phyloP scores from a whole-genome alignment of 2,113 vertebrate genomes.

The Semicossyphus pulcher region DNA sequence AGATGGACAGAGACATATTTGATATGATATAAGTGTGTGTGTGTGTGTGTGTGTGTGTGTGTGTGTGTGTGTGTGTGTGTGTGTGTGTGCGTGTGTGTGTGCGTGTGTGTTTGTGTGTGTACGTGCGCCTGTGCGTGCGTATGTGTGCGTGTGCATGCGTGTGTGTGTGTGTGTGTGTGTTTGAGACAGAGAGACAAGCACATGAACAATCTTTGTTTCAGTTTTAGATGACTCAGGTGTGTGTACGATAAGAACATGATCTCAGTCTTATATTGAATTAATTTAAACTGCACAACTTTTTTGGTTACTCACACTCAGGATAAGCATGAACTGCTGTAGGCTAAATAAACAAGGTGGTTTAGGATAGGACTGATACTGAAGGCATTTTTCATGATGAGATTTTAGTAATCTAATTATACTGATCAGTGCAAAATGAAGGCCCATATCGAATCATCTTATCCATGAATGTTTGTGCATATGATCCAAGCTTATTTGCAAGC shows the following conservation, averaged over 20 bases:
- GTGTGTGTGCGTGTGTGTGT: constrained; percentile 5
- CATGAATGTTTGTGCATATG: too few species aligned
- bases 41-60: constrained; percentile 16
- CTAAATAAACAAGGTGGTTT: neutral
- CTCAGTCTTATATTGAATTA: neutral
- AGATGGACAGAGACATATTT: constrained; percentile 54
- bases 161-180: constrained; percentile 14
- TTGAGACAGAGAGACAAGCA: constrained; percentile 33
- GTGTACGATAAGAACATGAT: constrained; percentile 15
- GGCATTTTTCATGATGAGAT: too few species aligned
- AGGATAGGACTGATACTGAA: neutral
- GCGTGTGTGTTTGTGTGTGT: constrained; percentile 1
- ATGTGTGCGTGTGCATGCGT: neutral
- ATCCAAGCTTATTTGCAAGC: too few species aligned
- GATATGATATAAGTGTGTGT: neutral
- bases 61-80: neutral
- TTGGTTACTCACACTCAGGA: neutral
- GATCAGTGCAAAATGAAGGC: too few species aligned
- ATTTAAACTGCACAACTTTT: neutral
- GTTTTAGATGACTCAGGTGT: neutral
- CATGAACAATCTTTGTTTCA: constrained; percentile 40
- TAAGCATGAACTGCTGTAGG: neutral
- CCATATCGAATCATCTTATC: too few species aligned
- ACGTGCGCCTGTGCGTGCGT: constrained; percentile 8
- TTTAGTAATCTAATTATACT: too few species aligned